phyloP scores from a whole-genome alignment of 2,888 invertebrate species.

The Tetanocera ferruginea region DNA sequence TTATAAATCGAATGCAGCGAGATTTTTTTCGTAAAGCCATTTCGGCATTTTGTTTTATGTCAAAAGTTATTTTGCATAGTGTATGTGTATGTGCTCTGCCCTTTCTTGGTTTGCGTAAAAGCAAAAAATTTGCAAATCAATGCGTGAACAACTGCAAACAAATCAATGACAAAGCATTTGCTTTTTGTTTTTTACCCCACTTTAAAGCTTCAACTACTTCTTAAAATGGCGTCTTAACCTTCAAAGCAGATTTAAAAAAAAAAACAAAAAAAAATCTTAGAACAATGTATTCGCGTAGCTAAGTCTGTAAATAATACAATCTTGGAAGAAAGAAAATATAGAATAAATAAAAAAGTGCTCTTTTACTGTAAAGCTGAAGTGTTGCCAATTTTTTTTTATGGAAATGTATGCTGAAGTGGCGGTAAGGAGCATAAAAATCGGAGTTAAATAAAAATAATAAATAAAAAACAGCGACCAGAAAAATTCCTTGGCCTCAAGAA shows the following conservation, averaged over 20 bases:
- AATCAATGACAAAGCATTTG: neutral
- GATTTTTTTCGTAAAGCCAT: too few species aligned
- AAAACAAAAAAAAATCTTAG: neutral
- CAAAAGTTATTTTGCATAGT: neutral
- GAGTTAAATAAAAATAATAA: too few species aligned
- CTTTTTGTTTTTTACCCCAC: neutral
- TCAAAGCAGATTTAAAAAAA: neutral
- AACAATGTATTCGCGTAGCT: neutral
- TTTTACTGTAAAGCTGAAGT: neutral
- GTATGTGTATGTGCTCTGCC: neutral
- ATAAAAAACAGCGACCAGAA: too few species aligned
- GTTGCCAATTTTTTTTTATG: too few species aligned
- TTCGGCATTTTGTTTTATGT: neutral
- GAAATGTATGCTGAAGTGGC: too few species aligned
- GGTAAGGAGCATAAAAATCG: too few species aligned
- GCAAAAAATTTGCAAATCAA: conserved; percentile 21
- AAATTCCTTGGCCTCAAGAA: too few species aligned
- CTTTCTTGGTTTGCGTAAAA: neutral
- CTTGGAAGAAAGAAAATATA: neutral
- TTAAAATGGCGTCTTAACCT: neutral
- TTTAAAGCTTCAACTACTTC: neutral
- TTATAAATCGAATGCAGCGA: too few species aligned
- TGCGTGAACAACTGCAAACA: conserved; percentile 9
- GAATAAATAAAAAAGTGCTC: neutral
- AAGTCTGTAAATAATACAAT: neutral